A percentile compares a stretch with the other conserved stretches of the same genome.
Conservation (phyloP, 30 jellyfish, hydroid and myxozoan genomes). For the Mastigias papua region DNA sequence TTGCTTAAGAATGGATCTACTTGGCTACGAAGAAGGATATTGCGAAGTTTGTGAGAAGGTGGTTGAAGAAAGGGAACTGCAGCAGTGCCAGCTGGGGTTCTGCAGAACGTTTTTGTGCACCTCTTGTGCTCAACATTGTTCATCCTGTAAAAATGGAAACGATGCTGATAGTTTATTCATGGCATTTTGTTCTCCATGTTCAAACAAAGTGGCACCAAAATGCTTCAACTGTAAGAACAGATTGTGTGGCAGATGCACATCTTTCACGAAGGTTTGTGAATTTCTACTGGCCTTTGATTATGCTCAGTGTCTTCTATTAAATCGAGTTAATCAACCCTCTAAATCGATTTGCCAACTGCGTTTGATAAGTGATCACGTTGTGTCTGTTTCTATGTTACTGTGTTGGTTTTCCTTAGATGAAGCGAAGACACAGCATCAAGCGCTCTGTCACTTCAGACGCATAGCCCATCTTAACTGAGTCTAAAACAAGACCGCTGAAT, state of each 20-base stretch:
- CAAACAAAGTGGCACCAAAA: conserved; percentile 25
- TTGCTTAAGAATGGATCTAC: neutral
- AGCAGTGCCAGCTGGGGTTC: conserved; percentile 61
- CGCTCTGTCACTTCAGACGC: too few relatives aligned
- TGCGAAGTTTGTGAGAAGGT: conserved; percentile 48
- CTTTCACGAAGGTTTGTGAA: conserved; percentile 37
- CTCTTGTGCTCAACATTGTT: conserved; percentile 15
- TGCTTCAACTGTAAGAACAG: conserved; percentile 34
- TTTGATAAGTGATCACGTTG: too few relatives aligned
- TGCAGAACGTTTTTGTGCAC: conserved; percentile 46
- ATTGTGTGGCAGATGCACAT: conserved; percentile 49
- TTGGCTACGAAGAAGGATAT: conserved; percentile 12
- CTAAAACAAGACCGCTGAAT: too few relatives aligned
- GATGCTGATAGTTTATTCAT: neutral
- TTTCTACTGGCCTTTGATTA: neutral
- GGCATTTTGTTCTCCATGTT: conserved; percentile 40
- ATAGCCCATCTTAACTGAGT: too few relatives aligned
- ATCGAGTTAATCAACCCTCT: neutral
- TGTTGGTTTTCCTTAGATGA: too few relatives aligned
- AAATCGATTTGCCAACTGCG: too few relatives aligned
- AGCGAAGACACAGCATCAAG: too few relatives aligned
- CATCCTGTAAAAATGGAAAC: conserved; percentile 20
- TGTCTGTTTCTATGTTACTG: too few relatives aligned
- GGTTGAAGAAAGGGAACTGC: conserved; percentile 16
- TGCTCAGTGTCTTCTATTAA: neutral